Percentiles rank a stretch among this genome's conserved stretches.
These are phyloP conservation scores for Tiliqua scincoides DNA, from an alignment of 2,113 vertebrate species.

Conservation along the genomic window DNA sequence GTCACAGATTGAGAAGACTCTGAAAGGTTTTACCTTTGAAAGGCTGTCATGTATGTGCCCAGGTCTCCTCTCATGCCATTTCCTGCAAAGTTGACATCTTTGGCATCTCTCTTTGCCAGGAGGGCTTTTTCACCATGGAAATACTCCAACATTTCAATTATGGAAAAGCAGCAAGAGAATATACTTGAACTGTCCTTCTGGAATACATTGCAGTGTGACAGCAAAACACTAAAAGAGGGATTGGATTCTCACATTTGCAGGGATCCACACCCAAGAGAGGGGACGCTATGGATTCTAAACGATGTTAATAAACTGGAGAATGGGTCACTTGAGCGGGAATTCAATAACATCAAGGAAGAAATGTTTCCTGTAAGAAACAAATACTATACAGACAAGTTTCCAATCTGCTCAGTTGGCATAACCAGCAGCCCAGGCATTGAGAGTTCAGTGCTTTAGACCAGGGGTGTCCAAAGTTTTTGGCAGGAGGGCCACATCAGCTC, in stretches of 20 bases:
- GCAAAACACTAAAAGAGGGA: background rate
- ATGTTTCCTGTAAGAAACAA: background rate
- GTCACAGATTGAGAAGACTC: background rate
- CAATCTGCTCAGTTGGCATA: background rate
- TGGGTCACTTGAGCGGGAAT: background rate
- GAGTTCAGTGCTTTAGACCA: background rate
- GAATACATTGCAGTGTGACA: background rate
- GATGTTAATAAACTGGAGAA: background rate
- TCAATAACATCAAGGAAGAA: background rate
- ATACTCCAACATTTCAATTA: conserved; percentile 4
- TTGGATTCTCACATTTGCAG: background rate
- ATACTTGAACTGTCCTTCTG: background rate
- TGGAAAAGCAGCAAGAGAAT: background rate
- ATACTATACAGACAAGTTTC: background rate
- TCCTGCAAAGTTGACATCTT: background rate
- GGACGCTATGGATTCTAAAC: background rate
- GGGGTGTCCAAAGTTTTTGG: no score
- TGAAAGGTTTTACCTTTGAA: background rate
- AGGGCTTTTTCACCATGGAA: background rate
- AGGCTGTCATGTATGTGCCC: background rate
- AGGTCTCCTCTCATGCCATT: background rate
- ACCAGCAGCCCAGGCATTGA: no score
- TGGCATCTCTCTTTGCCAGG: background rate
- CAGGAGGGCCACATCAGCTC: no score
- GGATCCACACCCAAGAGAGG: background rate